Evolutionary conservation across 2,888 invertebrate species (phyloP).

Genomic region (Monopis laevigella): DNA sequence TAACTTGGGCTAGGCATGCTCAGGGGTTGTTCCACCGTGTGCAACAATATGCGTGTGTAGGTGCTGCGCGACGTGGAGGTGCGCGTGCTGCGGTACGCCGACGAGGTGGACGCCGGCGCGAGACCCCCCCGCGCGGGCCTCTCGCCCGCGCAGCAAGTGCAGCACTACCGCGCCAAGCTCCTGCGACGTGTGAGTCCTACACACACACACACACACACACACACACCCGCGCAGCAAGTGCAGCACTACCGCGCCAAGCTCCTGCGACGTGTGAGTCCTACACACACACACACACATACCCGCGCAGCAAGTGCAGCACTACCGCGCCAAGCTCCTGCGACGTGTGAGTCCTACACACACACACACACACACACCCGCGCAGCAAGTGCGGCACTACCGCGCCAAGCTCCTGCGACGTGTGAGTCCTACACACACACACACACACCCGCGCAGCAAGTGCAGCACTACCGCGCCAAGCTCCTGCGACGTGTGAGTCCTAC

Average conservation of each 20-base stretch:
- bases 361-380: constrained; percentile 71
- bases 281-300: constrained; percentile 64
- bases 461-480: constrained; percentile 89
- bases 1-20: too few relatives aligned
- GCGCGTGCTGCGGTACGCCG: constrained; percentile 94
- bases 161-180: constrained; percentile 89
- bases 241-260: constrained; percentile 91
- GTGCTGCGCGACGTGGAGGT: constrained; percentile 93
- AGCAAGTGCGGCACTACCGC: constrained; percentile 91
- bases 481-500: constrained; percentile 75
- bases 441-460: constrained; percentile 83
- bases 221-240: constrained; percentile 83
- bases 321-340: constrained; percentile 86
- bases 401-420: constrained; percentile 89
- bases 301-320: constrained; percentile 88
- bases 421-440: constrained; percentile 38
- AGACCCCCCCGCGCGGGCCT: constrained; percentile 77
- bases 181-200: constrained; percentile 75
- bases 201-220: constrained; percentile 26
- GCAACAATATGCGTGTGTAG: too few relatives aligned
- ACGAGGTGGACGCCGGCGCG: constrained; percentile 91
- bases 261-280: constrained; percentile 75
- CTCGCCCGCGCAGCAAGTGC: constrained; percentile 83
- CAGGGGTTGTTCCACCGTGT: too few relatives aligned
- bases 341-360: constrained; percentile 64